Evolutionary conservation across 2,888 invertebrate species (phyloP).

Genomic region (Hirtodrosophila duncani): DNA sequence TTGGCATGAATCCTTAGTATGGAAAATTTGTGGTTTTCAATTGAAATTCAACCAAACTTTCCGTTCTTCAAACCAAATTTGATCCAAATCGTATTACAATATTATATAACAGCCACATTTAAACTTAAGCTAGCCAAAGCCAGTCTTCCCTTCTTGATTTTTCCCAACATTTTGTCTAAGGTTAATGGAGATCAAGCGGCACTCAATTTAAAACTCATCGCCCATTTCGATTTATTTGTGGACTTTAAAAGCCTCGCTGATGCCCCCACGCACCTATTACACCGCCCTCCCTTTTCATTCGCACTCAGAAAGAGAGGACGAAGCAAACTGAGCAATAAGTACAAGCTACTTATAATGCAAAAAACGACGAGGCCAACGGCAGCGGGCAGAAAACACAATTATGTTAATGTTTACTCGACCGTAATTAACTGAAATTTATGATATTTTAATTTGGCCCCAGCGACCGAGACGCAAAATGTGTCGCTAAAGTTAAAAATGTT

Average conservation of each 20-base stretch:
- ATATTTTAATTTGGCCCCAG: slow-evolving; percentile 66
- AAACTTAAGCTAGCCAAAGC: too few relatives aligned
- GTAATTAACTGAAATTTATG: slow-evolving; percentile 73
- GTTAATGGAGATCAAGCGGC: slow-evolving; percentile 2
- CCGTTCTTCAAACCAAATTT: too few relatives aligned
- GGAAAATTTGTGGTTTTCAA: too few relatives aligned
- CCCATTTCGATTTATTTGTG: slow-evolving; percentile 24
- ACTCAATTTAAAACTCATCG: neutral
- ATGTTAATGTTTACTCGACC: slow-evolving; percentile 71
- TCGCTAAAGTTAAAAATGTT: slow-evolving; percentile 42
- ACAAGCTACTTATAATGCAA: slow-evolving; percentile 54
- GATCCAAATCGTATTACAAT: too few relatives aligned
- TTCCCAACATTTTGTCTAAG: too few relatives aligned
- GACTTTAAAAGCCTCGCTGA: neutral
- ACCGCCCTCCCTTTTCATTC: too few relatives aligned
- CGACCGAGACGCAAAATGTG: slow-evolving; percentile 29
- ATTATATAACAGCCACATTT: too few relatives aligned
- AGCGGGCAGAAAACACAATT: slow-evolving; percentile 53
- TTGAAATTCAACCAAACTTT: too few relatives aligned
- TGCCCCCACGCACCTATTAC: slow-evolving; percentile 1
- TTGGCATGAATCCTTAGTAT: too few relatives aligned
- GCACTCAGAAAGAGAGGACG: too few relatives aligned
- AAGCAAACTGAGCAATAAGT: slow-evolving; percentile 51
- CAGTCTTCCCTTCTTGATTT: too few relatives aligned
- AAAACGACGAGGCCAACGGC: neutral